A percentile compares a stretch with the other conserved stretches of the same genome.
These are phyloP conservation scores for Drosophila chauvacae DNA, from an alignment of 1,140 invertebrate species.

Conservation along the genomic window DNA sequence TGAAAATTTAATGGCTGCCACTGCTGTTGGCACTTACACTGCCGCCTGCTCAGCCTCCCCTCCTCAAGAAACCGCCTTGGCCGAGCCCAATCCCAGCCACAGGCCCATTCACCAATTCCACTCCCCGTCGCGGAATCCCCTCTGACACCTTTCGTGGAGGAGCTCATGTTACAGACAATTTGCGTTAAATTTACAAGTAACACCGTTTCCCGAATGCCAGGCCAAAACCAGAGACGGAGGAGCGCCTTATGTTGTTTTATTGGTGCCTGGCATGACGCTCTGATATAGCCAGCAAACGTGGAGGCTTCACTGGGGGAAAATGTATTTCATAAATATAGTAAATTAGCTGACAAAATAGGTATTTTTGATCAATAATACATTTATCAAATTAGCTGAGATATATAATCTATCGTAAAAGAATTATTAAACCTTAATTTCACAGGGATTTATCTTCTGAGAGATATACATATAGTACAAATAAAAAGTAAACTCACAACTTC, in stretches of 20 bases:
- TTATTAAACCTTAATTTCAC: background rate
- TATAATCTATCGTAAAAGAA: background rate
- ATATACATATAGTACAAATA: no score
- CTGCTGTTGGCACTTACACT: slow-evolving; percentile 67
- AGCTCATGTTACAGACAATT: slow-evolving; percentile 81
- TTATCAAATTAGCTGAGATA: background rate
- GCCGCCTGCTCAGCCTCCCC: background rate
- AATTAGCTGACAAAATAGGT: background rate
- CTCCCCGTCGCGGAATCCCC: slow-evolving; percentile 3
- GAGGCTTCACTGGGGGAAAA: slow-evolving; percentile 16
- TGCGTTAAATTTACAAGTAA: slow-evolving; percentile 81
- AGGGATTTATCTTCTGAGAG: background rate
- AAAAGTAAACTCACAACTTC: background rate
- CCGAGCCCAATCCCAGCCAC: slow-evolving; percentile 20
- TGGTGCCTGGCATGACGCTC: slow-evolving; percentile 34
- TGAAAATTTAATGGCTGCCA: slow-evolving; percentile 78
- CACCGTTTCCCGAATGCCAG: slow-evolving; percentile 62
- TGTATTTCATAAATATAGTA: background rate
- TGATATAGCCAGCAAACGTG: slow-evolving; percentile 13
- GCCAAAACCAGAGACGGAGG: slow-evolving; percentile 35
- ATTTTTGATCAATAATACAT: background rate
- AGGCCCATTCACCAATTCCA: slow-evolving; percentile 11
- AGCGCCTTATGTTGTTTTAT: slow-evolving; percentile 54
- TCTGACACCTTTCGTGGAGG: slow-evolving; percentile 53
- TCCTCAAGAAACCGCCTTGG: background rate